phyloP scores from a whole-genome alignment of 2,113 vertebrate species.

The Gymnogyps californianus region DNA sequence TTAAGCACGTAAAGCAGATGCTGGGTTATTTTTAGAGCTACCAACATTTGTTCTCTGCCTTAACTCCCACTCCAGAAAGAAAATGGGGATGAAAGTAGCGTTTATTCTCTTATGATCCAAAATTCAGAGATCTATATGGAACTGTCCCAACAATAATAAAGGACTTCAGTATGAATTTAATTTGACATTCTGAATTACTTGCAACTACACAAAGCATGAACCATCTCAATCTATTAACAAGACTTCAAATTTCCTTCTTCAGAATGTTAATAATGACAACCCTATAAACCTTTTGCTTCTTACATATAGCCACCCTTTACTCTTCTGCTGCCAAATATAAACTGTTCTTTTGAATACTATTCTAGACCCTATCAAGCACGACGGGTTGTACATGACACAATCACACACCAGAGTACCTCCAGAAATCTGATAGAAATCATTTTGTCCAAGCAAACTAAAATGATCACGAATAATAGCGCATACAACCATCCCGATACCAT shows the following conservation, averaged over 20 bases:
- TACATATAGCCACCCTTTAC: neutral
- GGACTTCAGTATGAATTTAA: neutral
- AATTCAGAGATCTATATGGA: neutral
- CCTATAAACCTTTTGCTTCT: neutral
- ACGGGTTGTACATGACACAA: neutral
- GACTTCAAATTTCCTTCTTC: neutral
- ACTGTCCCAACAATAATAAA: neutral
- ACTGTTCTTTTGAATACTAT: neutral
- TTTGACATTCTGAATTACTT: neutral
- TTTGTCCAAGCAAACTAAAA: neutral
- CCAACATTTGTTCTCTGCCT: neutral
- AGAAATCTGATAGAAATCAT: neutral
- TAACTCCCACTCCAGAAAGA: neutral
- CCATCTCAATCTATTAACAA: neutral
- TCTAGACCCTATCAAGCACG: neutral
- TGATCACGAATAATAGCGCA: neutral
- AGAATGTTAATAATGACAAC: neutral
- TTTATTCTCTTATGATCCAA: neutral
- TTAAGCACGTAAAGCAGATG: neutral
- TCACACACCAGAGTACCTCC: neutral
- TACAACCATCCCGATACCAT: neutral
- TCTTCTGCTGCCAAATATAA: neutral
- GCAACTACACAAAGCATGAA: neutral
- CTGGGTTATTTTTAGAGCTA: constrained; percentile 31
- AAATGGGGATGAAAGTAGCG: neutral